Percentiles rank a stretch among this genome's conserved stretches.
Conservation (phyloP, 2,113 vertebrate genomes). For the Chrysochloris asiatica region DNA sequence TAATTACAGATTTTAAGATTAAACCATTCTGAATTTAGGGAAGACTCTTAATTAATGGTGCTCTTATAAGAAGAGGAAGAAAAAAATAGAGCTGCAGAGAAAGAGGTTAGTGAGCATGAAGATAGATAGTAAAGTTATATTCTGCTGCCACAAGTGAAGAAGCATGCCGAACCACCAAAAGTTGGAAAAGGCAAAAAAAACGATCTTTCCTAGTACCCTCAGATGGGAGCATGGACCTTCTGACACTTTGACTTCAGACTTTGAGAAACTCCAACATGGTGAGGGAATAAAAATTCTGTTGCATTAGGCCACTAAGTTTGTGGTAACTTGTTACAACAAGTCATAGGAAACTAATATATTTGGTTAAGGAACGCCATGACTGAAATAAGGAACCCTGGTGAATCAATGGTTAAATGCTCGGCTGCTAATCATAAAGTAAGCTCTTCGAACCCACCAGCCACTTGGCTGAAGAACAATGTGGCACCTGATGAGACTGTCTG, state of each 20-base stretch:
- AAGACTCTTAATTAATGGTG: neutral
- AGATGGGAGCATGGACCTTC: neutral
- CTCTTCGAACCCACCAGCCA: neutral
- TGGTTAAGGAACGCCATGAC: neutral
- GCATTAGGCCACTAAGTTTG: neutral
- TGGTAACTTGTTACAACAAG: conserved; percentile 25
- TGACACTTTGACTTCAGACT: conserved; percentile 5
- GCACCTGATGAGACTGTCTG: neutral
- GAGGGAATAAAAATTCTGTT: neutral
- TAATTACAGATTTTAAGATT: conserved; percentile 22
- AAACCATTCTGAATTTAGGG: too few species aligned
- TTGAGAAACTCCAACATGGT: neutral
- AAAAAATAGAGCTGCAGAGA: neutral
- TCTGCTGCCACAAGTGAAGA: neutral
- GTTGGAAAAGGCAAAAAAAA: neutral
- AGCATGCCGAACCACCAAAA: neutral
- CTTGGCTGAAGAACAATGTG: neutral
- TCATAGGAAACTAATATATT: conserved; percentile 1
- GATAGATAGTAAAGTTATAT: neutral
- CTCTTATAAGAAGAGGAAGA: neutral
- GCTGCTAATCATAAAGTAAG: neutral
- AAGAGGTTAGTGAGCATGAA: neutral
- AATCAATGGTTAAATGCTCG: neutral
- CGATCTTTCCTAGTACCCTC: conserved; percentile 3
- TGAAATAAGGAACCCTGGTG: neutral